Base-by-base conservation (phyloP, 2,888 invertebrate species). In the Heliconius cydno region DNA sequence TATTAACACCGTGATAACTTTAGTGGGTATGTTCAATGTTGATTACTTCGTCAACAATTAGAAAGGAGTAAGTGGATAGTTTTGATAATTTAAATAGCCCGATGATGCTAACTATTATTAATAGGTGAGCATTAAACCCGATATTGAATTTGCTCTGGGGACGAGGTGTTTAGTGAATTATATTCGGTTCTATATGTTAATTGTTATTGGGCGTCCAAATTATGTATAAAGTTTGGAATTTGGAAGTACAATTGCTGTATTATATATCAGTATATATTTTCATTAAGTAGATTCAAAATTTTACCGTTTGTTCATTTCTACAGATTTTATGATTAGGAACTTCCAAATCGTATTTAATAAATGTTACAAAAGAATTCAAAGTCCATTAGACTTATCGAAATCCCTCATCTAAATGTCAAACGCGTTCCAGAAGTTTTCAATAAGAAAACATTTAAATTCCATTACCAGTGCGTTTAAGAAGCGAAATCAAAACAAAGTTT, bases 1-100 rank as follows among this genome's bases (percentile, higher is more conserved):
- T 91, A 92, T 92, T 92, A 93, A 92, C 91, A 90, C 88, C 86
- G 89, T 90, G 92, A 92, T 94, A 92, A 92, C 90, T 93, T 91
- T 88, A 90, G 89, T 89, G 85, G 88, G 81, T 86, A 85, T 85
- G 84, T 85, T 84, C 86, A 84, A 85, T 84, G 83, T 77, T 81
- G 84, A 84, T 84, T 86, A 86, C 87, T 86, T 90, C 89, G 87
- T 88, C 85, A 88, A 87, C 91, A 92, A 92, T 92, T 90, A 92
- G 89, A 87, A 85, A 84, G 86, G 87, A 90, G 85, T 86, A 88
- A 90, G 85, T 86, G 87, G 88, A 89, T 91, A 91, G 91, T 92
- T 94, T 91, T 90, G 90, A 91, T 92, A 91, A 93, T 91, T 93
- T 92, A 92, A 94, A 92, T 89, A 88, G 89, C 84, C 88, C 89